Evolutionary conservation across 2,797 vertebrate genomes (phyloP), one percentile per base, ranked within the genome.

Genomic region (Erethizon dorsatum): DNA sequence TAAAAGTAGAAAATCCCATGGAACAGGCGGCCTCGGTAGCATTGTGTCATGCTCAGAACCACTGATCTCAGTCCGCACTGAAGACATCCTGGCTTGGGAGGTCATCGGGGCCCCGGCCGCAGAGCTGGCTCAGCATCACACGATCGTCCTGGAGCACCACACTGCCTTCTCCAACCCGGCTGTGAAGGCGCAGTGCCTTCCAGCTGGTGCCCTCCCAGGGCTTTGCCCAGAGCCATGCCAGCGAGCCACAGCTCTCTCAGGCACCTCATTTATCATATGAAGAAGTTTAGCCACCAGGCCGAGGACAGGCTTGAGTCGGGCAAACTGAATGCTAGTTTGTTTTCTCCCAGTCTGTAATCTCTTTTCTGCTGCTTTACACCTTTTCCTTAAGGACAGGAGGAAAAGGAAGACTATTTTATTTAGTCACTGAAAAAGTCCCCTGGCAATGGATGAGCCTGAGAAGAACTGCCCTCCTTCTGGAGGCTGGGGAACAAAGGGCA

Each of bases 351-450:
- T 71, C 37, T 79, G 6, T 41, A 59, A 50, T n/a, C 87, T 87
- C 82, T 75, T 73, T 83, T 24, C 91, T 95, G 95, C 95, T 97
- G 95, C 94, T 97, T 90, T 13, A 6, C 1, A 4, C 85, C 77
- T 90, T 90, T 88, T 91, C 90, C 95, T 73, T 33, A 2, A 17
- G 47, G 59, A 87, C 28, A 24, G 24, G 73, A 90, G 91, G 95
- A 28, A 54, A 75, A 83, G 67, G 82, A 87, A 88, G 56, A 73
- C 67, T 1, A 0, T 71, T 63, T 33, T 31, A 33, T 59, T 89
- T 77, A 71, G 63, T 96, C 94, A 91, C 57, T 84, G 79, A 88
- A 47, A 78, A 31, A 37, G 9, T 45, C 14, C 57, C 56, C 79
- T 15, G n/a, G 69, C 50, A 56, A 52, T 3, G 4, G 52, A 45